These are phyloP conservation scores for Coelopa pilipes DNA, from an alignment of 2,888 invertebrate genomes.

Conservation along the genomic window DNA sequence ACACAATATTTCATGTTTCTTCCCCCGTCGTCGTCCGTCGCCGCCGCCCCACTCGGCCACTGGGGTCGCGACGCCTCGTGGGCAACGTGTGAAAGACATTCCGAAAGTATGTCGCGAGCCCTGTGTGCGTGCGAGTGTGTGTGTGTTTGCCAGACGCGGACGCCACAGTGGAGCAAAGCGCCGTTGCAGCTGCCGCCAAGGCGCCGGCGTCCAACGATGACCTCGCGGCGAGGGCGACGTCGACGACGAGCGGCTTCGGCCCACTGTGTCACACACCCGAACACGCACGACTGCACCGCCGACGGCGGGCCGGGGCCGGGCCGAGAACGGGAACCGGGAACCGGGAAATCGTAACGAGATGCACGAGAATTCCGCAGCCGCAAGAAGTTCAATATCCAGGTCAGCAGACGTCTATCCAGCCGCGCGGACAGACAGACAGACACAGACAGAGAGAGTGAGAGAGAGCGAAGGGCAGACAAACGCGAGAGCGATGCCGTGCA, in stretches of 20 bases:
- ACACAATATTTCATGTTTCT: no score
- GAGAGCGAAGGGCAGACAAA: neutral
- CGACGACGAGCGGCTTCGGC: neutral
- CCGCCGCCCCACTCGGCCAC: no score
- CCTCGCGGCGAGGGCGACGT: no score
- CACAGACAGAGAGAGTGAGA: neutral
- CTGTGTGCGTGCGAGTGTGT: no score
- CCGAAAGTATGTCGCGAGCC: constrained; percentile 1
- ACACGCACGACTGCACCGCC: no score
- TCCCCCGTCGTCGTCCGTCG: no score
- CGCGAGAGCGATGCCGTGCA: no score
- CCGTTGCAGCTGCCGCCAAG: neutral
- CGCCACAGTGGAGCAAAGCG: neutral
- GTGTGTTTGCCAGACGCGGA: neutral
- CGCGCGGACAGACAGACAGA: neutral
- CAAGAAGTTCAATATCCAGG: constrained; percentile 1
- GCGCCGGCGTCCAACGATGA: no score
- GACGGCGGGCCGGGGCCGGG: neutral
- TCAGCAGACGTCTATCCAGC: neutral
- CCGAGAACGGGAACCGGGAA: neutral
- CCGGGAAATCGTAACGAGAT: neutral
- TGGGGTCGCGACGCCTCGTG: neutral
- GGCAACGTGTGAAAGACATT: constrained; percentile 7
- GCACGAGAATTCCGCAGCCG: neutral
- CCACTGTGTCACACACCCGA: neutral